A percentile compares a stretch with the other conserved stretches of the same genome.
Evolutionary conservation across 2,797 vertebrate genomes (phyloP).

Genomic region (Betta splendens): DNA sequence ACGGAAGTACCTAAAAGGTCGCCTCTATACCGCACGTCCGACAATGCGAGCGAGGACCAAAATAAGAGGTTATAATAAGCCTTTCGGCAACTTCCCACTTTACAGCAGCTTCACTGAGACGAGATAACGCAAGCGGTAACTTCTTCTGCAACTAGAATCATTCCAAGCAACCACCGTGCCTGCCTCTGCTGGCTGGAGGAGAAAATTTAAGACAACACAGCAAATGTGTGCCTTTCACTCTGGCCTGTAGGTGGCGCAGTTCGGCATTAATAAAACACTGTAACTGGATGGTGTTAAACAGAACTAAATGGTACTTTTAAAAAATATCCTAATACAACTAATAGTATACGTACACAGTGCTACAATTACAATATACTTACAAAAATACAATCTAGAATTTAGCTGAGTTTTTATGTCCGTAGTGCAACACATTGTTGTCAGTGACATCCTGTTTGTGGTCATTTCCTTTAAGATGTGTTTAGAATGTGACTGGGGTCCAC

Average conservation of each 20-base stretch:
- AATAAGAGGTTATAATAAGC: not conserved
- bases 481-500: too few relatives aligned
- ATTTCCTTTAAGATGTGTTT: too few relatives aligned
- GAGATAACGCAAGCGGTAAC: not conserved
- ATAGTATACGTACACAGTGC: too few relatives aligned
- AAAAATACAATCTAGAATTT: too few relatives aligned
- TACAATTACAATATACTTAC: too few relatives aligned
- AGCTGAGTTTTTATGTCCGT: too few relatives aligned
- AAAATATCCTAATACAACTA: too few relatives aligned
- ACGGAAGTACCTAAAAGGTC: slow-evolving; percentile 27
- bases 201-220: not conserved
- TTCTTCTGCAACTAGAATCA: slow-evolving; percentile 1
- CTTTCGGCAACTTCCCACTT: accelerated
- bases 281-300: not conserved
- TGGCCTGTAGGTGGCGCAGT: slow-evolving; percentile 46
- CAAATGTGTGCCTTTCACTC: too few relatives aligned
- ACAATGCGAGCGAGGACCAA: accelerated
- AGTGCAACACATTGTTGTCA: too few relatives aligned
- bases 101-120: too few relatives aligned
- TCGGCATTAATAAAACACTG: not conserved
- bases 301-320: not conserved
- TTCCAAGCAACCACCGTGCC: not conserved
- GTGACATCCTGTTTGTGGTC: too few relatives aligned
- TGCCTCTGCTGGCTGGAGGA: slow-evolving; percentile 56
- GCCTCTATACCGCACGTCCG: not conserved